A percentile compares a stretch with the other conserved stretches of the same genome.
Conservation (phyloP, 2,797 vertebrate species). For the Dermochelys coriacea region DNA sequence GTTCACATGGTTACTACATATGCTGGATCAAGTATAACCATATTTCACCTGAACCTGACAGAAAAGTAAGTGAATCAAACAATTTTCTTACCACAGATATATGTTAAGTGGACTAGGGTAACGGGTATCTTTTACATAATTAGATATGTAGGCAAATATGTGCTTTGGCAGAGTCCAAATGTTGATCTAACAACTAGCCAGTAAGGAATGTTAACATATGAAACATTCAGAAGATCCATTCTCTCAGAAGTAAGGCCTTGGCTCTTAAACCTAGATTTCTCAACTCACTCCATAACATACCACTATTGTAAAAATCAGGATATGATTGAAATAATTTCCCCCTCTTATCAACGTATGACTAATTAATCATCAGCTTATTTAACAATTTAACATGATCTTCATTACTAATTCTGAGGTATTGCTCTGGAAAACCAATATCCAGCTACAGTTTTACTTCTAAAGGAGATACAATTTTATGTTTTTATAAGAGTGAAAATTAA, state of each 20-base stretch:
- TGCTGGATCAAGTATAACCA: background rate
- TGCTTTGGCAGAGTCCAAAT: constrained; percentile 26
- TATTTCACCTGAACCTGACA: background rate
- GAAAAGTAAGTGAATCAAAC: background rate
- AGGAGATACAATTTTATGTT: background rate
- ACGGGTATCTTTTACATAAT: background rate
- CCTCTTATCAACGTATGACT: background rate
- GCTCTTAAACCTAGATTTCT: constrained; percentile 1
- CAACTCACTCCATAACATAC: background rate
- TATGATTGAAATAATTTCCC: background rate
- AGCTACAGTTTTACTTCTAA: background rate
- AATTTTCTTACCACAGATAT: background rate
- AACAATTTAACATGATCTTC: background rate
- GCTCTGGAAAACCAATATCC: background rate
- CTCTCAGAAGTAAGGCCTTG: constrained; percentile 4
- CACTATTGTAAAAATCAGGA: background rate
- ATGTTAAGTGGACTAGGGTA: background rate
- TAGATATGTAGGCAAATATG: background rate
- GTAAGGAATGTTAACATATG: background rate
- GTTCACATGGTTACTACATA: background rate
- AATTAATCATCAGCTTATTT: background rate
- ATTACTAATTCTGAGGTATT: background rate
- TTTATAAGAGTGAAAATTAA: constrained; percentile 35
- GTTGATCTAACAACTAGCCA: constrained; percentile 43
- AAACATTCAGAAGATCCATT: constrained; percentile 33